phyloP scores from a whole-genome alignment of 2,113 vertebrate species.

The Laticauda laticaudata region DNA sequence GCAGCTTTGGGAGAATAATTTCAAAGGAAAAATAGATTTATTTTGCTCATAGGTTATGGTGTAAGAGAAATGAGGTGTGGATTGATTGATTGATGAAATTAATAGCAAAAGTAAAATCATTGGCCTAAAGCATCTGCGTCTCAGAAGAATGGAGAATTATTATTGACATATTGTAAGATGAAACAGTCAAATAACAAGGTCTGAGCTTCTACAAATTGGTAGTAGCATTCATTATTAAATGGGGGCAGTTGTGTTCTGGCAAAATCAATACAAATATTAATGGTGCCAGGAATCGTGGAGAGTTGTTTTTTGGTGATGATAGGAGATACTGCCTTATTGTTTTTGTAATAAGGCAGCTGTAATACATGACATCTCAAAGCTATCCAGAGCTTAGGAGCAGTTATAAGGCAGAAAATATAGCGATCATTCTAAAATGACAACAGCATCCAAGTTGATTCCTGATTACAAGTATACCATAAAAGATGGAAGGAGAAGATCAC shows the following conservation, averaged over 20 bases:
- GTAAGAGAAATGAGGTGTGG: conserved; percentile 1
- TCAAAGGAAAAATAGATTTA: neutral
- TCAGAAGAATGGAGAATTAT: neutral
- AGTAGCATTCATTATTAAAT: neutral
- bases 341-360: neutral
- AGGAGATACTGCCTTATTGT: neutral
- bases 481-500: neutral
- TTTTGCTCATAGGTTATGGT: neutral
- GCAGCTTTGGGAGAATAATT: conserved; percentile 12
- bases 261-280: neutral
- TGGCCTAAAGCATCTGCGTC: no score
- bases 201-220: neutral
- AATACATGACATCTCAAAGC: neutral
- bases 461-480: neutral
- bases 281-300: no score
- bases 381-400: neutral
- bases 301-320: neutral
- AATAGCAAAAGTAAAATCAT: no score
- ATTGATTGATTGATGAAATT: no score
- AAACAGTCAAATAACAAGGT: neutral
- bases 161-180: neutral
- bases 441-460: neutral
- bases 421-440: neutral
- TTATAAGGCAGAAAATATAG: neutral
- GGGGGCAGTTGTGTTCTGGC: neutral